Evolutionary conservation across 2,888 invertebrate genomes (phyloP).

Genomic region (Tubulanus polymorphus): DNA sequence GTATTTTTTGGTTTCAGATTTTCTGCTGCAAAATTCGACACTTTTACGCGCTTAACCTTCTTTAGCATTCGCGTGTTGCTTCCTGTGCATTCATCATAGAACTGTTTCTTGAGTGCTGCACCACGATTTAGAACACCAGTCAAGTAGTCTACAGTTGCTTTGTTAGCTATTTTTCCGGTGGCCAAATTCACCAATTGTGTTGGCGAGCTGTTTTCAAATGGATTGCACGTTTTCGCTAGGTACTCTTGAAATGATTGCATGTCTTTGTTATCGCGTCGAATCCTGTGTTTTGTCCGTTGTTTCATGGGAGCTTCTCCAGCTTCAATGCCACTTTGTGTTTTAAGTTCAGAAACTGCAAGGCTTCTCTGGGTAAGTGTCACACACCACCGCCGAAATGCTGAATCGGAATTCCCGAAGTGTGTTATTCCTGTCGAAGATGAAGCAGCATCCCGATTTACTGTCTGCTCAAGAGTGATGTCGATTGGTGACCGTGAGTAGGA

Average conservation of each 20-base stretch:
- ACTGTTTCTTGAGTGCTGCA: conserved; percentile 1
- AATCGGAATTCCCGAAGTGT: conserved; percentile 12
- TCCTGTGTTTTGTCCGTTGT: conserved; percentile 10
- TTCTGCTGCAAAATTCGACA: conserved; percentile 7
- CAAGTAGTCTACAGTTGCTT: conserved; percentile 1
- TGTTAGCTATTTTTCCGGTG: not conserved
- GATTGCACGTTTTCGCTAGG: conserved; percentile 12
- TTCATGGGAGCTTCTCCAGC: conserved; percentile 7
- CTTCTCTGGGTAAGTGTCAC: conserved; percentile 12
- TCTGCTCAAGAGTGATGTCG: conserved; percentile 13
- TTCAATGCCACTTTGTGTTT: conserved; percentile 9
- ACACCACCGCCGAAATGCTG: conserved; percentile 12
- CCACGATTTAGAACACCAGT: conserved; percentile 4
- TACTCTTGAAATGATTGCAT: conserved; percentile 5
- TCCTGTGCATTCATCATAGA: conserved; percentile 8
- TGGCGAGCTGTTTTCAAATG: not conserved
- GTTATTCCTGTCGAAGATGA: conserved; percentile 12
- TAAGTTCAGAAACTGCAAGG: conserved; percentile 13
- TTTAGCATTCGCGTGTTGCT: conserved; percentile 6
- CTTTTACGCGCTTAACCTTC: conserved; percentile 2
- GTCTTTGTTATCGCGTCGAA: conserved; percentile 11
- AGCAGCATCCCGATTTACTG: conserved; percentile 14
- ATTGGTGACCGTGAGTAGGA: conserved; percentile 12
- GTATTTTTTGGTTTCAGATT: not conserved
- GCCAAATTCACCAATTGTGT: not conserved